phyloP scores from a whole-genome alignment of 1,140 invertebrate species.

The Atta texana region DNA sequence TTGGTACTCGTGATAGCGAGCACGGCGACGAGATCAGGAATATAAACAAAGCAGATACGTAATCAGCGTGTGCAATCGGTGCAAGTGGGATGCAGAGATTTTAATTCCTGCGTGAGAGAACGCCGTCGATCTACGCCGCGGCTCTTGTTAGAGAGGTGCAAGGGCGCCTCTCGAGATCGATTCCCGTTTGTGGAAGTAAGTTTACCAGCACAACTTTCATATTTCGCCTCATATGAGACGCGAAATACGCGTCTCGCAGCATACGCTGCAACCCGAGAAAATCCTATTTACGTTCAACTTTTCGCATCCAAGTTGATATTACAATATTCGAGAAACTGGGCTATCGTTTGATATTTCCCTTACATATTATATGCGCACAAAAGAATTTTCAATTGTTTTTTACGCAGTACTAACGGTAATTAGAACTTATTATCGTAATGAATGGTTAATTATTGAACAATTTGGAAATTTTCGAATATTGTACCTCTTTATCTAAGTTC shows the following conservation, averaged over 20 bases:
- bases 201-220: background rate
- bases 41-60: conserved; percentile 25
- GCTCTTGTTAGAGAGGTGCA: background rate
- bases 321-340: background rate
- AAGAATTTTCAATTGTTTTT: background rate
- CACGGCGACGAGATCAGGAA: background rate
- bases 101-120: conserved; percentile 33
- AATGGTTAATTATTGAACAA: background rate
- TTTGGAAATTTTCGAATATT: background rate
- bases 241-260: background rate
- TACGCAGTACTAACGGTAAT: background rate
- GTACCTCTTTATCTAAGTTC: background rate
- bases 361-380: background rate
- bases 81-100: conserved; percentile 41
- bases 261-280: background rate
- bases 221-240: background rate
- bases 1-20: conserved; percentile 7
- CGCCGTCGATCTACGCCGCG: conserved; percentile 25
- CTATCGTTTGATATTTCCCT: background rate
- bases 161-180: conserved; percentile 16
- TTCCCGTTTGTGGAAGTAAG: conserved; percentile 26
- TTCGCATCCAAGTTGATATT: background rate
- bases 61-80: background rate
- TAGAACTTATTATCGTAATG: background rate
- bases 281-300: background rate